Conservation (phyloP, 2,113 vertebrate genomes). For the Anguilla rostrata region DNA sequence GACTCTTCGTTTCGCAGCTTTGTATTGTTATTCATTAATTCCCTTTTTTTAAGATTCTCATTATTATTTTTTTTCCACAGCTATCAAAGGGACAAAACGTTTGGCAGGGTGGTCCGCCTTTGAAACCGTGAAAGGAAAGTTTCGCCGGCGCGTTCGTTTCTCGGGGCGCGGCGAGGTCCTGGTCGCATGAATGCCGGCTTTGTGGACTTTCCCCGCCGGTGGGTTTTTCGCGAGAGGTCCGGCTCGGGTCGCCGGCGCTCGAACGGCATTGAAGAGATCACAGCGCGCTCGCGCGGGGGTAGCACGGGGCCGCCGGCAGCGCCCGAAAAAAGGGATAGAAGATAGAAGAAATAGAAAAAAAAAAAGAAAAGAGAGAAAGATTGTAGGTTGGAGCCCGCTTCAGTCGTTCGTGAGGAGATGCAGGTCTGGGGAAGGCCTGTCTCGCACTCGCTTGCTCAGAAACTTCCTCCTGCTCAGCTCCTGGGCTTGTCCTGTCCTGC, state of each 20-base stretch:
- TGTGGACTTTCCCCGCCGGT: conserved; percentile 16
- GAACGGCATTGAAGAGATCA: conserved; percentile 31
- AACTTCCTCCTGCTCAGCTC: neutral
- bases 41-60: neutral
- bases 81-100: neutral
- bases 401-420: conserved; percentile 7
- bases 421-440: neutral
- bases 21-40: neutral
- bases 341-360: neutral
- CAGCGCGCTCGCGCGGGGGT: conserved; percentile 12
- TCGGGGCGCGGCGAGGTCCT: neutral
- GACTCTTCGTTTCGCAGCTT: neutral
- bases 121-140: neutral
- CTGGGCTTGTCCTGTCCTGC: neutral
- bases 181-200: neutral
- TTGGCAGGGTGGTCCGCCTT: neutral
- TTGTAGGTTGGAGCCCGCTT: neutral
- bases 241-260: conserved; percentile 11
- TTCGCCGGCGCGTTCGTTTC: neutral
- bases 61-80: neutral
- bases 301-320: conserved; percentile 34
- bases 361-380: conserved; percentile 16
- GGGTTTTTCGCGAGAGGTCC: conserved; percentile 24
- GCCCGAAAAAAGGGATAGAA: conserved; percentile 26
- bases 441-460: neutral